Conservation (phyloP, 2,797 vertebrate genomes). For the Linurgus olivaceus region DNA sequence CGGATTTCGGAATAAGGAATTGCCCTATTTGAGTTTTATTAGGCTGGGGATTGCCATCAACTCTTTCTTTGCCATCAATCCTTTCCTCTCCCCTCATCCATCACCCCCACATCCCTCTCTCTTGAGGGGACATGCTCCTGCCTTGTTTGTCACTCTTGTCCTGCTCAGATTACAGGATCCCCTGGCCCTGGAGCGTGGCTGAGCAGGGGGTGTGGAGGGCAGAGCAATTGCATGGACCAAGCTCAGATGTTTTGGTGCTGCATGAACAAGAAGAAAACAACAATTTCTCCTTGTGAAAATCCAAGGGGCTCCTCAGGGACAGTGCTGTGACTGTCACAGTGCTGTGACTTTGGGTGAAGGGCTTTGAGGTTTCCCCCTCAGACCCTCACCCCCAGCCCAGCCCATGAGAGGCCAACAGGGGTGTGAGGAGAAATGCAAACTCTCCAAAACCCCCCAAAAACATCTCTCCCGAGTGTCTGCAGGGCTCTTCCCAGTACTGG, state of each 20-base stretch:
- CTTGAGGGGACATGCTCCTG: background rate
- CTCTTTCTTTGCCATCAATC: background rate
- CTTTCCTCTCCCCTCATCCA: background rate
- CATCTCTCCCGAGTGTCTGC: background rate
- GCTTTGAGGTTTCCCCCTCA: background rate
- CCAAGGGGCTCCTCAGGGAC: background rate
- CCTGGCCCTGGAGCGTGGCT: background rate
- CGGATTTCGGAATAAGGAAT: constrained; percentile 41
- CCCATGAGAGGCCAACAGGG: background rate
- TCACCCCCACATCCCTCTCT: background rate
- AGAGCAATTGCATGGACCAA: background rate
- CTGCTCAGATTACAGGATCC: background rate
- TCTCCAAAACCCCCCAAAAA: background rate
- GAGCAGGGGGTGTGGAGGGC: background rate
- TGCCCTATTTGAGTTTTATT: constrained; percentile 42
- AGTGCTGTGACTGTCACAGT: background rate
- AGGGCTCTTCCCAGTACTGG: background rate
- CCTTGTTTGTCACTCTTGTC: background rate
- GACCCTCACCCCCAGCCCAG: background rate
- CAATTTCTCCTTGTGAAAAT: background rate
- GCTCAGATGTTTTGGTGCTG: background rate
- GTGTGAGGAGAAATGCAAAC: background rate
- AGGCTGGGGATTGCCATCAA: constrained; percentile 38
- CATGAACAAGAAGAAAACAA: background rate
- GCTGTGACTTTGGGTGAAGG: background rate